Conservation (phyloP, 2,113 vertebrate genomes). For the Erythrolamprus reginae region DNA sequence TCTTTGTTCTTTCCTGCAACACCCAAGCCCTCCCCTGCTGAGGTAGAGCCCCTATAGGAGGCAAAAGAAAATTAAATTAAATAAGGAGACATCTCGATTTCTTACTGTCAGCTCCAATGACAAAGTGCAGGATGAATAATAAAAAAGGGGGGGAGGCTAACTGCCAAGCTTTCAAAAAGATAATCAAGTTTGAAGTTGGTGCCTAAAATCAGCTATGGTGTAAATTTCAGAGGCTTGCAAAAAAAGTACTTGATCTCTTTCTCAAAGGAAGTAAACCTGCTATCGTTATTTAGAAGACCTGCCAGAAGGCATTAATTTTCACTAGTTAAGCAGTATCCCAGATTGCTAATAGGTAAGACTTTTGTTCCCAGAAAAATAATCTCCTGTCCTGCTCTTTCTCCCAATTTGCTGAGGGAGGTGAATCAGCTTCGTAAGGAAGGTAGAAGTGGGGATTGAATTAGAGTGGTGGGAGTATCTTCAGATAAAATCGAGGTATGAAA, state of each 20-base stretch:
- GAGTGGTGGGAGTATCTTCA: no score
- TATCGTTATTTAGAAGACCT: background rate
- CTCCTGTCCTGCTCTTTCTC: background rate
- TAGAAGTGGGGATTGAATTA: no score
- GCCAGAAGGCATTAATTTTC: background rate
- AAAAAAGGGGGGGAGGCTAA: background rate
- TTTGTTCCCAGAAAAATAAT: background rate
- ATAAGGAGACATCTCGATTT: constrained; percentile 44
- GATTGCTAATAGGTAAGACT: background rate
- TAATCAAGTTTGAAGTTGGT: no score
- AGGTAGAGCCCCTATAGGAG: constrained; percentile 69
- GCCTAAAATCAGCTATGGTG: background rate
- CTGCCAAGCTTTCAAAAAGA: background rate
- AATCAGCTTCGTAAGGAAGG: background rate
- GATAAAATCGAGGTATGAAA: no score
- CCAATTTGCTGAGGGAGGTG: background rate
- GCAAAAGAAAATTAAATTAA: constrained; percentile 28
- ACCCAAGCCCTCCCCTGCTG: constrained; percentile 74
- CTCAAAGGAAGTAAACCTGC: background rate
- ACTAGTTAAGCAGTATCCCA: no score
- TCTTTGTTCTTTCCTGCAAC: constrained; percentile 67
- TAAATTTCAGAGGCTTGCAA: background rate
- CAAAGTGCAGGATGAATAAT: background rate
- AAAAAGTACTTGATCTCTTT: background rate
- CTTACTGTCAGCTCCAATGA: background rate